Percentiles rank a stretch among this genome's conserved stretches.
Conservation (phyloP, 2,888 invertebrate species). For the Drosophila flavopinicola region DNA sequence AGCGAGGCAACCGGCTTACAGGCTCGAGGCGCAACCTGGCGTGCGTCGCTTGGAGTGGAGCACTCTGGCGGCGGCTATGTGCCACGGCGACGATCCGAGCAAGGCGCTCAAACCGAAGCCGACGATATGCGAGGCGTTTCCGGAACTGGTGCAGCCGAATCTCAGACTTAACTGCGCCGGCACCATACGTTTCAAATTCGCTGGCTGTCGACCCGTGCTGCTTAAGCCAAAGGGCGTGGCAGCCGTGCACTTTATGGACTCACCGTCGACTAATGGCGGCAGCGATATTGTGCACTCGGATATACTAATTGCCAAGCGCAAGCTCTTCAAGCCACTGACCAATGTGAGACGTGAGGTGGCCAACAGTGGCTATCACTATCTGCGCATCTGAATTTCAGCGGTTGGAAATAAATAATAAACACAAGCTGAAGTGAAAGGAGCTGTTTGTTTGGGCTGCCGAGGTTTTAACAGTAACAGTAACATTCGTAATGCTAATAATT, state of each 20-base stretch:
- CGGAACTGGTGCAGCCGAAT: constrained; percentile 72
- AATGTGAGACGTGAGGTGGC: constrained; percentile 73
- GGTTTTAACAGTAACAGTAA: no score
- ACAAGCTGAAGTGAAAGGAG: constrained; percentile 1
- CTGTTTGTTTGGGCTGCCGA: no score
- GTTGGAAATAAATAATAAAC: not conserved
- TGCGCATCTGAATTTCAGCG: constrained; percentile 63
- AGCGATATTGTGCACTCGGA: constrained; percentile 65
- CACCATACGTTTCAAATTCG: constrained; percentile 82
- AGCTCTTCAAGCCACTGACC: constrained; percentile 81
- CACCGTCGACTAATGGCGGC: constrained; percentile 57
- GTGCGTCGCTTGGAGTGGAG: constrained; percentile 81
- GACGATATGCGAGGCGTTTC: constrained; percentile 69
- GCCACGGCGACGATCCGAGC: constrained; percentile 82
- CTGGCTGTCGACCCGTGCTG: constrained; percentile 81
- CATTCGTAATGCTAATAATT: no score
- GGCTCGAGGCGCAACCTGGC: constrained; percentile 74
- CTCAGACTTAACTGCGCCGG: constrained; percentile 75
- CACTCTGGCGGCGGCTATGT: constrained; percentile 75
- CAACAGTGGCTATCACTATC: constrained; percentile 75
- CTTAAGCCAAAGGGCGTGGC: constrained; percentile 69
- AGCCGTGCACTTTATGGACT: constrained; percentile 32
- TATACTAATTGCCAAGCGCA: constrained; percentile 81
- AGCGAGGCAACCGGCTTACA: constrained; percentile 69
- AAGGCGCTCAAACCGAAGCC: constrained; percentile 73